Conservation (phyloP, 2,113 vertebrate genomes). For the Turnix velox region DNA sequence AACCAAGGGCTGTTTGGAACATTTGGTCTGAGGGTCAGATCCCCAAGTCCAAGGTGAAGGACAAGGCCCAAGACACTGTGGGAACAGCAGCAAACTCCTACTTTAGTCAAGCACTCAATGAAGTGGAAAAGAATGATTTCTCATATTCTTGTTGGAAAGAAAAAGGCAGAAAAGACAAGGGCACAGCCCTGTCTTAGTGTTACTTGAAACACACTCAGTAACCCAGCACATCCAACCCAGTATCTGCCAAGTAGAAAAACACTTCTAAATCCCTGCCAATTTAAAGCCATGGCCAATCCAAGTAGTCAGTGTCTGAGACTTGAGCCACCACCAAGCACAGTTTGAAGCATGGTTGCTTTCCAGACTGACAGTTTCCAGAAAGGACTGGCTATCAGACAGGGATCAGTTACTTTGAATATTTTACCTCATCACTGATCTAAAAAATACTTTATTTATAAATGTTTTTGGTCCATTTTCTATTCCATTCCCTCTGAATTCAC, state of each 20-base stretch:
- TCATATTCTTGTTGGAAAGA: neutral
- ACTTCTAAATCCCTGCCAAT: neutral
- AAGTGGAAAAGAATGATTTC: neutral
- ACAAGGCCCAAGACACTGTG: neutral
- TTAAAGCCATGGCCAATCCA: neutral
- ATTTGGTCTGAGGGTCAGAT: neutral
- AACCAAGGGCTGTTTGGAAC: neutral
- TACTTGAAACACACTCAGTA: neutral
- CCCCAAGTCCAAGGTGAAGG: neutral
- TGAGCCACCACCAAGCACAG: neutral
- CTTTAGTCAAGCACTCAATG: neutral
- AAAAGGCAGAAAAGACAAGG: neutral
- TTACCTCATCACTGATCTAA: neutral
- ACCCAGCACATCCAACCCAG: neutral
- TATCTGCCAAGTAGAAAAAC: conserved; percentile 3
- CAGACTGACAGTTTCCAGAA: neutral
- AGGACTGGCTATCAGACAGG: neutral
- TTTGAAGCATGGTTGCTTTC: neutral
- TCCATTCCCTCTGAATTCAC: neutral
- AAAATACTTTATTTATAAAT: neutral
- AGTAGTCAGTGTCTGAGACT: neutral
- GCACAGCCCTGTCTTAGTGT: neutral
- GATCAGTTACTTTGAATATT: neutral
- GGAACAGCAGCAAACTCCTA: neutral
- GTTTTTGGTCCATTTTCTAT: neutral